These are phyloP conservation scores for Antedon mediterranea DNA, from an alignment of 53 echinoderm and acorn worm species.

Conservation along the genomic window DNA sequence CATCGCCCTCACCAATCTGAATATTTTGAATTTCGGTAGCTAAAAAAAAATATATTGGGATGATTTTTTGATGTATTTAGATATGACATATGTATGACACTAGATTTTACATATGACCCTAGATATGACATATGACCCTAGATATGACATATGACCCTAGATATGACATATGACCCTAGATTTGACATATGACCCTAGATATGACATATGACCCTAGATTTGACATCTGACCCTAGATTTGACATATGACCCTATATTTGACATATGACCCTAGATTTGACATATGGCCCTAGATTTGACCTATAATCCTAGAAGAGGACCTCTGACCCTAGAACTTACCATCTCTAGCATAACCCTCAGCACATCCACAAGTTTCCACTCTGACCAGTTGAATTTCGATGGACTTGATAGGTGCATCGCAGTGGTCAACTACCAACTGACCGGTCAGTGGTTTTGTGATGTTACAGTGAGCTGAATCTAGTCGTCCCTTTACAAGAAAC, in stretches of 20 bases:
- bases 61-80: no score
- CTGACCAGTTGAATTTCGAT: constrained; percentile 92
- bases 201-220: no score
- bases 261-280: no score
- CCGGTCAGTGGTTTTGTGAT: constrained; percentile 92
- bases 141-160: no score
- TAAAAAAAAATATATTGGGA: constrained; percentile 13
- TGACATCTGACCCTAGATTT: no score
- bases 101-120: no score
- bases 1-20: constrained; percentile 91
- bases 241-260: neutral
- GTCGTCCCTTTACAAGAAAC: constrained; percentile 66
- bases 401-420: constrained; percentile 97
- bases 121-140: no score
- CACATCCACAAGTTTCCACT: constrained; percentile 96
- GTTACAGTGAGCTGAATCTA: constrained; percentile 84
- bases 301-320: no score
- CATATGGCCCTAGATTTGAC: no score
- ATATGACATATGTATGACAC: no score
- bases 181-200: neutral
- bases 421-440: constrained; percentile 72
- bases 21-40: constrained; percentile 99
- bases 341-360: constrained; percentile 94
- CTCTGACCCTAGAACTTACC: no score
- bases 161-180: no score